Conservation (phyloP, 2,888 invertebrate genomes). For the Drosophila anceps region DNA sequence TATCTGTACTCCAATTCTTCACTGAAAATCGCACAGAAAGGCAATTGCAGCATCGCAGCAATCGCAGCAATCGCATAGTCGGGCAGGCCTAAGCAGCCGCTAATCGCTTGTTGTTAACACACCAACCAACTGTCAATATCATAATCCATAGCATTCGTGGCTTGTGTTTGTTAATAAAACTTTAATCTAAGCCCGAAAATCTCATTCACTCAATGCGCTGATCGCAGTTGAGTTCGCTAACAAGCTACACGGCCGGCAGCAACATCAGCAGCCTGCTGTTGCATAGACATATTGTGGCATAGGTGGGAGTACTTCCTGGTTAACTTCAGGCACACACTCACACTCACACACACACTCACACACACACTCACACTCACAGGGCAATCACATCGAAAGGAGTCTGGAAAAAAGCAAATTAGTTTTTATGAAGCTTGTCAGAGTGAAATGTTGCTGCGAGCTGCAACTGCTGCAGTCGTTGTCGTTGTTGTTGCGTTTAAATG, state of each 20-base stretch:
- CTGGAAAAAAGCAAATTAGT: conserved; percentile 66
- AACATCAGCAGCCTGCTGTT: not conserved
- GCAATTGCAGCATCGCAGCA: no score
- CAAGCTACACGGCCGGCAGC: conserved; percentile 20
- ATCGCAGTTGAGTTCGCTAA: conserved; percentile 38
- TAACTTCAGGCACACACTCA: conserved; percentile 13
- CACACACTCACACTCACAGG: not conserved
- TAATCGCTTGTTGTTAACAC: not conserved
- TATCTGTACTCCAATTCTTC: not conserved
- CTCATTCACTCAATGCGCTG: conserved; percentile 39
- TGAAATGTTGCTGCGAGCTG: conserved; percentile 52
- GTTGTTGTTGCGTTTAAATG: conserved; percentile 57
- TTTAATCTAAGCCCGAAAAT: conserved; percentile 14
- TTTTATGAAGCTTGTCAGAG: conserved; percentile 64
- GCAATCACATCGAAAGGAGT: conserved; percentile 15
- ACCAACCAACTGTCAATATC: not conserved
- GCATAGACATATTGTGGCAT: conserved; percentile 4
- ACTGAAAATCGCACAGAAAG: conserved; percentile 2
- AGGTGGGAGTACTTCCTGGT: conserved; percentile 50
- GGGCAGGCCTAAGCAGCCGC: not conserved
- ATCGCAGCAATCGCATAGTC: no score
- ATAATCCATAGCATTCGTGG: not conserved
- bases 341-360: conserved; percentile 14
- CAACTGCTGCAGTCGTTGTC: conserved; percentile 23
- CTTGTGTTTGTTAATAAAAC: conserved; percentile 1